Percentiles rank a stretch among this genome's conserved stretches.
Evolutionary conservation across 2,797 vertebrate genomes (phyloP).

Genomic region (Carcharodon carcharias): DNA sequence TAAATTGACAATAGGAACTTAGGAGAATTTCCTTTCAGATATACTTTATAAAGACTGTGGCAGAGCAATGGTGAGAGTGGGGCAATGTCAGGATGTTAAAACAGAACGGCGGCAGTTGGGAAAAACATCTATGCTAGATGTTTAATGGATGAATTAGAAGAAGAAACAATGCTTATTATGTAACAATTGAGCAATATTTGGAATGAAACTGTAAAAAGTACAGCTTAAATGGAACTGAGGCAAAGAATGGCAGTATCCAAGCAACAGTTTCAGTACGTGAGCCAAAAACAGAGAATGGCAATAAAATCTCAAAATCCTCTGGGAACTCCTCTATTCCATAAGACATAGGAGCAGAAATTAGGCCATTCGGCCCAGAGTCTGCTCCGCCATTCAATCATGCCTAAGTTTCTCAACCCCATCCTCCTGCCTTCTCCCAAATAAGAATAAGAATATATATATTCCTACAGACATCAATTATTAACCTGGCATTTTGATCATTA

Average conservation of each 20-base stretch:
- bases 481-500: neutral
- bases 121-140: neutral
- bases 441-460: no score
- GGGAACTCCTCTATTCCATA: neutral
- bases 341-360: no score
- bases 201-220: conserved; percentile 10
- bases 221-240: neutral
- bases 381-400: no score
- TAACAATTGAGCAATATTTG: neutral
- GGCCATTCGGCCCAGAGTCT: no score
- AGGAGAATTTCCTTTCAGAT: neutral
- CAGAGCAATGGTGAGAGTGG: neutral
- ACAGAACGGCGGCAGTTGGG: neutral
- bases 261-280: neutral
- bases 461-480: neutral
- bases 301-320: neutral
- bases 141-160: neutral
- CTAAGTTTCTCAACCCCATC: no score
- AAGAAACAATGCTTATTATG: neutral
- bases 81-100: neutral
- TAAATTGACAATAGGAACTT: neutral
- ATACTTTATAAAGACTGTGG: neutral
- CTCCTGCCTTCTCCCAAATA: no score
- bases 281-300: neutral
- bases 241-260: neutral